Evolutionary conservation across 35 echinoderm and acorn worm genomes (phyloP), one percentile per base, ranked within the genome.

Genomic region (Amphiura filiformis): DNA sequence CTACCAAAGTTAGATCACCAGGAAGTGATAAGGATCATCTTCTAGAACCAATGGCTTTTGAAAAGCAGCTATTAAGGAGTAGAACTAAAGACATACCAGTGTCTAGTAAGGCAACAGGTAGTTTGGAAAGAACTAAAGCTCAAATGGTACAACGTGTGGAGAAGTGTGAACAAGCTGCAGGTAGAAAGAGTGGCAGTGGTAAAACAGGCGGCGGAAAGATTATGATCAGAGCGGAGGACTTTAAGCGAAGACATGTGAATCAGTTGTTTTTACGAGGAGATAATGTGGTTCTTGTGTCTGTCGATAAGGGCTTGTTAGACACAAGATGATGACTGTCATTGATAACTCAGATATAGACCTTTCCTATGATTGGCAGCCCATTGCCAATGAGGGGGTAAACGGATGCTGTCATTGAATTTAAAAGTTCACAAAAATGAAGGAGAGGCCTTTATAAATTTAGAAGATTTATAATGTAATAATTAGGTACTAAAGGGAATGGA

Each of bases 231-330:
- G 85, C 78, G 15, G 92, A 92, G 39, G 89, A 94, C 18, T 98
- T 98, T 57, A 38, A 77, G 17, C 80, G 84, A 75, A 84, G 96
- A 47, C 93, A 98, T 84, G 96, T 89, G 32, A 91, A 89, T 61
- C 96, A 98, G 78, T 32, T 98, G 38, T 98, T 98, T 81, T 64
- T 98, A 2, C 78, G 87, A 79, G 96, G 96, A 18, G 96, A 98
- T 37, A 94, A 92, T 78, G 82, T 98, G 35, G 93, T 98, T 23
- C 61, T 98, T 37, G 83, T 98, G 34, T 87, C 95, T 32, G 91
- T 97, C 15, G 84, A 93, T 35, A 90, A 77, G 35, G 64, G 78
- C 14, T 84, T 90, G 70, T 32, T 90, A 31, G 75, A 30, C 28
- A 13, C 75, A 13, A 77, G 75, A 77, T 31, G 26, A 77, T n/a